Conservation (phyloP, 2,113 vertebrate genomes). For the Saguinus midas region DNA sequence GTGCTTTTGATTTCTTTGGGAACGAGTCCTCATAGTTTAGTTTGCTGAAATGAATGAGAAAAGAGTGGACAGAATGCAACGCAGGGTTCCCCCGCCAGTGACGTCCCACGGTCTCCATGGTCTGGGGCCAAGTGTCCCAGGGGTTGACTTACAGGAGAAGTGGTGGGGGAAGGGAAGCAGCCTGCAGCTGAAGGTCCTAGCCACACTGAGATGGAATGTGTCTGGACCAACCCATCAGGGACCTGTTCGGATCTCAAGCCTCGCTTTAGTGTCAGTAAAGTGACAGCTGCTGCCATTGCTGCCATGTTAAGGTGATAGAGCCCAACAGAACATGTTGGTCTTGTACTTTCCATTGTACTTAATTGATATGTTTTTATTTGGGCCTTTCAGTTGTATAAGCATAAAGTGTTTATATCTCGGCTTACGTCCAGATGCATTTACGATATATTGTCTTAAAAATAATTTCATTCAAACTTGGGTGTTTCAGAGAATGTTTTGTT, state of each 20-base stretch:
- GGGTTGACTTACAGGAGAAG: rapidly evolving
- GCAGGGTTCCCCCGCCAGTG: rapidly evolving
- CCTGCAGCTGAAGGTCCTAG: rapidly evolving
- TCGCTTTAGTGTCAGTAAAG: neutral
- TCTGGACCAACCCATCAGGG: rapidly evolving
- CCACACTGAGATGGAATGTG: neutral
- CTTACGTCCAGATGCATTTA: neutral
- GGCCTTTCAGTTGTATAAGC: neutral
- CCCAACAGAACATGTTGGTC: neutral
- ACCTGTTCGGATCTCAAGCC: rapidly evolving
- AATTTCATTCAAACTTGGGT: neutral
- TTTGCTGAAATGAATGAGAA: neutral
- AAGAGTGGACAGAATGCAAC: neutral
- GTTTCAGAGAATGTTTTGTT: neutral
- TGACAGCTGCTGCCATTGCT: rapidly evolving
- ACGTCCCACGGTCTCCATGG: rapidly evolving
- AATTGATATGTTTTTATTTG: neutral
- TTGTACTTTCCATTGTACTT: neutral
- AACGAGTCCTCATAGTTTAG: neutral
- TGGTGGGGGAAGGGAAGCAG: rapidly evolving
- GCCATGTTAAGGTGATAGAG: neutral
- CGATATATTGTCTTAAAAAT: neutral
- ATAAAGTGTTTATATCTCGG: neutral
- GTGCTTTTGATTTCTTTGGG: neutral
- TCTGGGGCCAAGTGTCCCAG: neutral